Conservation (phyloP, 53 echinoderm and acorn worm species). For the Antedon mediterranea region DNA sequence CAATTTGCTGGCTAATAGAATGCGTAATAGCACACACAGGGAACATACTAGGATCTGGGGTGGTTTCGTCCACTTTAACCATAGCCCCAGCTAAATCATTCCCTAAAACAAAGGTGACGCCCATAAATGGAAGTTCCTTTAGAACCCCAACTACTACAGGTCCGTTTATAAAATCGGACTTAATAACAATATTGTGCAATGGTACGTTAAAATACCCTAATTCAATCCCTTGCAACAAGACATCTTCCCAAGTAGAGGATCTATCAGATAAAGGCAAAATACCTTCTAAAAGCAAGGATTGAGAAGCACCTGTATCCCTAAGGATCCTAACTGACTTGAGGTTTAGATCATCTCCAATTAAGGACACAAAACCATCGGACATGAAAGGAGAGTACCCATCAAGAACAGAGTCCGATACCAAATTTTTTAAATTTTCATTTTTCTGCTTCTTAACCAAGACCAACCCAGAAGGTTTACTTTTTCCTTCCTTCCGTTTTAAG, state of each 20-base stretch:
- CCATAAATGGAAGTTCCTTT: slow-evolving; percentile 27
- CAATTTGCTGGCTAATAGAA: too few species aligned
- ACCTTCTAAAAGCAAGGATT: slow-evolving; percentile 11
- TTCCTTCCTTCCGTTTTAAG: too few species aligned
- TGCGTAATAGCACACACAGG: slow-evolving; percentile 41
- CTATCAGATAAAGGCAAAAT: slow-evolving; percentile 18
- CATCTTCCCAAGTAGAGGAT: slow-evolving; percentile 15
- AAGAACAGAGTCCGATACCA: too few species aligned
- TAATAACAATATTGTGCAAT: slow-evolving; percentile 22
- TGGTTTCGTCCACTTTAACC: background rate
- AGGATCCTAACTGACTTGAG: slow-evolving; percentile 30
- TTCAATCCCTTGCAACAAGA: slow-evolving; percentile 31
- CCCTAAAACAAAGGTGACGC: slow-evolving; percentile 31
- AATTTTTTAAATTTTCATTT: too few species aligned
- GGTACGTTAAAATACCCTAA: slow-evolving; percentile 19
- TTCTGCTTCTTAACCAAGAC: too few species aligned
- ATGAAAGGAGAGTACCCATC: slow-evolving; percentile 29
- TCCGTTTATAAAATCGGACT: too few species aligned
- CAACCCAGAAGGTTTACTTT: too few species aligned
- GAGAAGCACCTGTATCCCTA: too few species aligned
- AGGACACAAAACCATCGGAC: too few species aligned
- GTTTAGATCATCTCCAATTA: too few species aligned
- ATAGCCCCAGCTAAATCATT: slow-evolving; percentile 42
- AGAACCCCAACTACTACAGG: too few species aligned
- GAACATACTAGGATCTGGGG: slow-evolving; percentile 4